Evolutionary conservation across 1,140 invertebrate species (phyloP), one percentile per base, ranked within the genome.

Genomic region (Aphis craccivora): DNA sequence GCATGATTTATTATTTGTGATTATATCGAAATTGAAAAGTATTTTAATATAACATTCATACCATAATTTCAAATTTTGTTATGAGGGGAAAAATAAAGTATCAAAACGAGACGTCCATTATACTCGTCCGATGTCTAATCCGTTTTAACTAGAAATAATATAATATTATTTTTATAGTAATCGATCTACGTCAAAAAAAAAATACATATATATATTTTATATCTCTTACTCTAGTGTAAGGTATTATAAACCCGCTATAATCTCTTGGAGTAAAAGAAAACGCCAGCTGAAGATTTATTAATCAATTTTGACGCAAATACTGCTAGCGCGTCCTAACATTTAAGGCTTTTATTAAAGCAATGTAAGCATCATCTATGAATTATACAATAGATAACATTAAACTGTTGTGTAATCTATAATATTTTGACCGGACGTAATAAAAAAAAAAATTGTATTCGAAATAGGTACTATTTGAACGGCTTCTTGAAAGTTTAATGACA

Each of bases 51-150:
- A n/a, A n/a, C 9, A 76, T 76, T 76, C n/a, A 76, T 76, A n/a
- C n/a, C 30, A n/a, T n/a, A 76, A 76, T 76, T 76, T n/a, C 60
- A n/a, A 76, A 76, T 76, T n/a, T n/a, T 76, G n/a, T 18, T 14
- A 20, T 8, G 3, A n/a, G 60, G 30, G 18, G 18, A 76, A 76
- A 76, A 76, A 76, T 76, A 76, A 67, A 76, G 30, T 76, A 60
- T 60, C n/a, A n/a, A 76, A 86, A 86, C 43, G 23, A 86, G n/a
- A 86, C 8, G 83, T 84, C 37, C 23, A 84, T 86, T 86, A 86
- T 86, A 45, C n/a, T 45, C 37, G 14, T 86, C 25, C 30, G 40
- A n/a, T 86, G 43, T 43, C 84, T 43, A 76, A 76, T 76, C 60
- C 30, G 60, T 30, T 76, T n/a, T 76, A 76, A 76, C 60, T 76